Evolutionary conservation across 2,888 invertebrate genomes (phyloP).

Genomic region (Spilarctia lutea): DNA sequence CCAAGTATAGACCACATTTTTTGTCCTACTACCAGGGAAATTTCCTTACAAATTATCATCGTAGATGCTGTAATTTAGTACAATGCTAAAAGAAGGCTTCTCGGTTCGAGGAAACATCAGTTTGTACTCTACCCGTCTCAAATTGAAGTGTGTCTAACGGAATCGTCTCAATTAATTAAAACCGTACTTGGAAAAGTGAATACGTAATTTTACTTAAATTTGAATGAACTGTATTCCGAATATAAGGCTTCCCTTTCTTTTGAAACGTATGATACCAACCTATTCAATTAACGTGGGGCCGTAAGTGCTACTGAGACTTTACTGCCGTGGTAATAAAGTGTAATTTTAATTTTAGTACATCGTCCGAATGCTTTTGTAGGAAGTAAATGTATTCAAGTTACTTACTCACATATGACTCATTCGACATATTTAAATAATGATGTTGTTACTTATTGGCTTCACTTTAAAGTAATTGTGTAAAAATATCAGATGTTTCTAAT

Average conservation of each 20-base stretch:
- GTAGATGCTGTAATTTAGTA: conserved; percentile 49
- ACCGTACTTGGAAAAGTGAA: conserved; percentile 9
- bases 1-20: conserved; percentile 77
- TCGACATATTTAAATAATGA: not conserved
- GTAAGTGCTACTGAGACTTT: not conserved
- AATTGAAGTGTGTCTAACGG: conserved; percentile 17
- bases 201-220: conserved; percentile 5
- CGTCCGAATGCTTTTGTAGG: not conserved
- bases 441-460: too few species aligned
- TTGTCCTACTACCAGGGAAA: conserved; percentile 68
- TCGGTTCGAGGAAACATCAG: conserved; percentile 20
- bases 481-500: not conserved
- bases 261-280: not conserved
- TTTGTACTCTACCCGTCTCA: conserved; percentile 23
- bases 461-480: not conserved
- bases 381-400: not conserved
- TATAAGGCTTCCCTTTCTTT: conserved; percentile 5
- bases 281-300: not conserved
- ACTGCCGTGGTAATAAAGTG: not conserved
- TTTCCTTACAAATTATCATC: conserved; percentile 56
- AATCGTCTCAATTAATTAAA: conserved; percentile 20
- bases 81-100: conserved; percentile 41
- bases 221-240: not conserved
- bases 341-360: conserved; percentile 1
- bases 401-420: not conserved